phyloP scores from a whole-genome alignment of 2,113 vertebrate genomes.

The Apteryx owenii region DNA sequence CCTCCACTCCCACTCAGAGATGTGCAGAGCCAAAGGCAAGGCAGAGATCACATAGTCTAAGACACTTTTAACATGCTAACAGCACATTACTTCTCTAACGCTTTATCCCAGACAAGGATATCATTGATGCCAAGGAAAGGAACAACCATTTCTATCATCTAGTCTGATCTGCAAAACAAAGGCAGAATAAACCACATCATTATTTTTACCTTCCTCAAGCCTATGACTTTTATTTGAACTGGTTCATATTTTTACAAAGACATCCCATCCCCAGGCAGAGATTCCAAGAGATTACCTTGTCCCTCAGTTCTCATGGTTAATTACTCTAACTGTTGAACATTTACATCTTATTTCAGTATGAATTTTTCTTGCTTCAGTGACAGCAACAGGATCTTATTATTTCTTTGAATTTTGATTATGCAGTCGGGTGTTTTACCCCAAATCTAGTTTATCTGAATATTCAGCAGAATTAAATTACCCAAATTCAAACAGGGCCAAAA shows the following conservation, averaged over 20 bases:
- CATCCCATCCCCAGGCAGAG: background rate
- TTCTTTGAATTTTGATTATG: background rate
- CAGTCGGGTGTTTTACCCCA: background rate
- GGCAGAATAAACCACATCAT: background rate
- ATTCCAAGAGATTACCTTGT: background rate
- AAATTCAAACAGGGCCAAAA: background rate
- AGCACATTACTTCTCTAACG: background rate
- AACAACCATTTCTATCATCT: background rate
- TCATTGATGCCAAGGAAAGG: background rate
- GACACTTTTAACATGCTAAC: rapidly evolving
- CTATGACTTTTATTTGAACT: background rate
- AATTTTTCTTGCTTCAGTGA: background rate
- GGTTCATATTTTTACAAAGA: background rate
- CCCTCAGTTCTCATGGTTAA: background rate
- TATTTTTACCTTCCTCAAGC: background rate
- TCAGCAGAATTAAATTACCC: background rate
- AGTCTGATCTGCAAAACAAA: background rate
- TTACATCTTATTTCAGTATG: background rate
- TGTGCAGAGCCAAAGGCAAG: background rate
- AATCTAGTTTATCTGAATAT: background rate
- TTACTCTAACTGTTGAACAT: background rate
- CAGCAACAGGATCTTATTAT: background rate
- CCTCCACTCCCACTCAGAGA: background rate
- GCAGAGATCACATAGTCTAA: background rate
- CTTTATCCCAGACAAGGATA: background rate